Base-by-base conservation (phyloP, 1,140 invertebrate species). In the Temnothorax nylanderi region DNA sequence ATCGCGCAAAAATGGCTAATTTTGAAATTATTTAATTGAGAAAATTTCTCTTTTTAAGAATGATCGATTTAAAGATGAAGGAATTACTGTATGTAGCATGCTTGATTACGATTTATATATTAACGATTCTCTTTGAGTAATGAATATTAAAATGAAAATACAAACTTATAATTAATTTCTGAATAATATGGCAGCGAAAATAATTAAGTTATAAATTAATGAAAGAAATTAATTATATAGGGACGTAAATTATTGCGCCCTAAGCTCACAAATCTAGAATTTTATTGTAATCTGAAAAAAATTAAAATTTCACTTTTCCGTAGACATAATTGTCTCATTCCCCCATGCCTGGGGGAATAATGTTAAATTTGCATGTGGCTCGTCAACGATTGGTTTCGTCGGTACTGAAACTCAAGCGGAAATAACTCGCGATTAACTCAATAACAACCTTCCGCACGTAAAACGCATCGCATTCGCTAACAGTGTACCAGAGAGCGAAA, bases 361-460 rank as follows among this genome's bases (percentile, higher is more conserved):
- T 1, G 6, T 65, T 65, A 49, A 34, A 65, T 26, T 47, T 65
- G 13, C 13, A 26, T 51, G 18, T 7, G n/a, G 18, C 2, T 69
- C n/a, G 77, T 47, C 62, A 47, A 80, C 47, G 47, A 54, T 54
- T 41, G 47, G 47, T 56, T 37, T 54, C 3, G 26, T 21, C 54
- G 41, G 18, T 74, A 21, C 41, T 41, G 62, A 58, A 74, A 44
- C 3, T 34, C 26, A n/a, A 72, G 16, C 26, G 77, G 6, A 84
- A 84, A 62, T 82, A 75, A 84, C 69, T 74, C 8, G 26, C 41
- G 80, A 75, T 74, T 74, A 84, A 84, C 26, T 58, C n/a, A 62
- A 84, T 32, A 75, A 84, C 47, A 82, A 51, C 41, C n/a, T 49
- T 56, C 26, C 32, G n/a, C 26, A 18, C 80, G 41, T 84, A 75